Conservation (phyloP, 2,797 vertebrate genomes). For the Myotis planiceps region DNA sequence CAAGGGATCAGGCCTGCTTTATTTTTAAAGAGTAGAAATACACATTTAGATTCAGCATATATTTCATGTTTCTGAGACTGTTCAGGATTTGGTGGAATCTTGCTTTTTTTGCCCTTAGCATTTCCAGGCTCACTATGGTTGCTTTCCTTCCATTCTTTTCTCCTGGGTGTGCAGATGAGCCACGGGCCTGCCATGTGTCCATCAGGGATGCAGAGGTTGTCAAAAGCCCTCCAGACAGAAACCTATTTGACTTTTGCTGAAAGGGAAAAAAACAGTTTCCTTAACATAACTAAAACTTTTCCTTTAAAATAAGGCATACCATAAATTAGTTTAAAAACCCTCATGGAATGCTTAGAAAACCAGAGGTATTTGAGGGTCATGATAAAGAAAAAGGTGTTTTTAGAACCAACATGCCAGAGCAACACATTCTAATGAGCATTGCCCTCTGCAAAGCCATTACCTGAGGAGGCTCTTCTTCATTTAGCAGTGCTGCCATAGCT, state of each 20-base stretch:
- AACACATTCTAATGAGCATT: not conserved
- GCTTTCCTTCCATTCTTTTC: not conserved
- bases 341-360: not conserved
- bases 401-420: not conserved
- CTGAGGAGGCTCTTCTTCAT: not conserved
- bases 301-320: not conserved
- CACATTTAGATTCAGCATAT: not conserved
- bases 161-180: constrained; percentile 41
- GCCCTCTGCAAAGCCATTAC: not conserved
- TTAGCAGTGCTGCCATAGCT: not conserved
- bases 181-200: constrained; percentile 6
- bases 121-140: not conserved
- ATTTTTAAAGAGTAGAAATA: constrained; percentile 51
- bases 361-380: not conserved
- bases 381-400: not conserved
- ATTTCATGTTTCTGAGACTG: constrained; percentile 6
- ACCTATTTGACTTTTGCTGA: constrained; percentile 42
- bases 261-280: not conserved
- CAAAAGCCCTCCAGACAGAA: constrained; percentile 55
- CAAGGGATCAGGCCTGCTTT: not conserved
- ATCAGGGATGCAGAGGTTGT: not conserved
- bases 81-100: not conserved
- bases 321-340: constrained; percentile 40
- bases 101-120: constrained; percentile 52
- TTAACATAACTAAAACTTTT: not conserved